These are phyloP conservation scores for Nannospalax galili DNA, from an alignment of 2,113 vertebrate species.

Conservation along the genomic window DNA sequence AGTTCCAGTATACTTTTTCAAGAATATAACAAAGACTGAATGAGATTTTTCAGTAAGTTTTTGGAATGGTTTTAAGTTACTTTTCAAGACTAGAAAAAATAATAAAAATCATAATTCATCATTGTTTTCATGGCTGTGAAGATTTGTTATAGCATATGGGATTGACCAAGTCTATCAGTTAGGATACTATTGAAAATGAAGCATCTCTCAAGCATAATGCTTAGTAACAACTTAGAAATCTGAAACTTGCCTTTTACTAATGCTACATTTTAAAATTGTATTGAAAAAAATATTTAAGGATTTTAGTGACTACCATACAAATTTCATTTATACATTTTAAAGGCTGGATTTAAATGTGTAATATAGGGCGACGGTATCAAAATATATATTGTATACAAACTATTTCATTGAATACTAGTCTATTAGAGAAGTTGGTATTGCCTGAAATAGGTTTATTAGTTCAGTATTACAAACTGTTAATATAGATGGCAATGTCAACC, in stretches of 20 bases:
- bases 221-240: conserved; percentile 3
- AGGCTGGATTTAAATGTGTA: neutral
- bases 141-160: neutral
- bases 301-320: neutral
- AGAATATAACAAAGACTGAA: neutral
- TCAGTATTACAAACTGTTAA: neutral
- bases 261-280: neutral
- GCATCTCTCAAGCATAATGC: neutral
- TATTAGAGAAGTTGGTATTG: neutral
- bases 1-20: neutral
- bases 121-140: neutral
- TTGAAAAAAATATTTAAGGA: conserved; percentile 1
- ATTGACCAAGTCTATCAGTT: neutral
- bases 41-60: neutral
- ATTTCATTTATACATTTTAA: conserved; percentile 40
- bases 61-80: neutral
- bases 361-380: neutral
- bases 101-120: neutral
- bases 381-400: neutral
- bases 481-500: neutral
- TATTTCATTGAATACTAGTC: neutral
- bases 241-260: conserved; percentile 8
- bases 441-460: neutral
- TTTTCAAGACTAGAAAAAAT: neutral
- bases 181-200: neutral